Conservation (phyloP, 2,797 vertebrate species). For the Dermochelys coriacea region DNA sequence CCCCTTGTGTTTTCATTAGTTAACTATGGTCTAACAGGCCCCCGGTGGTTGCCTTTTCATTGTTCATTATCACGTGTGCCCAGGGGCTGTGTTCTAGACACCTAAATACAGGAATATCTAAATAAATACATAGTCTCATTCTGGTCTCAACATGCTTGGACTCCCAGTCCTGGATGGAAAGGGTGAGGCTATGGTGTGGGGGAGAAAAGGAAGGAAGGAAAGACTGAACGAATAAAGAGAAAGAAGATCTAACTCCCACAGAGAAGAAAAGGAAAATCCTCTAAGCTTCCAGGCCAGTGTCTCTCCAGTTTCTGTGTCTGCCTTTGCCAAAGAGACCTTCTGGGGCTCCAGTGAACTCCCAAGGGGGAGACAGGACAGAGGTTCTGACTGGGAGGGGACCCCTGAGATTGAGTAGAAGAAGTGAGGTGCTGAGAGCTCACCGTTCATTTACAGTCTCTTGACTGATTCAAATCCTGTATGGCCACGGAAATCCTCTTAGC, state of each 20-base stretch:
- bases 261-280: neutral
- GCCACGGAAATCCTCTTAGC: slow-evolving; percentile 14
- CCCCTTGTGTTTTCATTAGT: neutral
- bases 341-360: neutral
- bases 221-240: fast-evolving
- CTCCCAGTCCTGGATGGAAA: neutral
- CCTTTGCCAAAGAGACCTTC: neutral
- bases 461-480: neutral
- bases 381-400: fast-evolving
- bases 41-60: neutral
- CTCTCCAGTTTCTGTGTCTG: neutral
- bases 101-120: fast-evolving
- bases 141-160: neutral
- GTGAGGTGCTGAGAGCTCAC: neutral
- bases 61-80: neutral
- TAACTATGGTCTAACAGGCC: neutral
- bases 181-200: neutral
- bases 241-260: neutral
- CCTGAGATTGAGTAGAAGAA: neutral
- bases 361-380: fast-evolving
- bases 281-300: fast-evolving
- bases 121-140: neutral
- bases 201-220: neutral
- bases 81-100: neutral
- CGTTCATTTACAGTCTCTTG: neutral